Conservation (phyloP, 2,113 vertebrate genomes). For the Physeter macrocephalus region DNA sequence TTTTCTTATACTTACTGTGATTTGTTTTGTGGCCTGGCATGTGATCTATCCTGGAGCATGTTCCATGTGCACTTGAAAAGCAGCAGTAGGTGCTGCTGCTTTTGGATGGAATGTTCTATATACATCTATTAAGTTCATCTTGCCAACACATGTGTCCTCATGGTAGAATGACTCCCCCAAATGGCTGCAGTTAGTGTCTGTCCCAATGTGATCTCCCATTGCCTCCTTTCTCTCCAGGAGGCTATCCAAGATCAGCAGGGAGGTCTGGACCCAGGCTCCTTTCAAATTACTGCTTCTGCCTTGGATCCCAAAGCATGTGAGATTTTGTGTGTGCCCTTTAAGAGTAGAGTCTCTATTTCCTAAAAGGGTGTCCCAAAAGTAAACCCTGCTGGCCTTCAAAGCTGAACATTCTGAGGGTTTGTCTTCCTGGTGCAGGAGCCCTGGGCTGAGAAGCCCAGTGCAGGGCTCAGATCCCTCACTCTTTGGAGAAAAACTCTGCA, state of each 20-base stretch:
- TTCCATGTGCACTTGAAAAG: background rate
- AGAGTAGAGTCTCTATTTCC: background rate
- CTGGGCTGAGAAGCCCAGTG: background rate
- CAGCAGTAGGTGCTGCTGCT: background rate
- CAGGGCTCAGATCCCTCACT: background rate
- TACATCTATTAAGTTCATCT: background rate
- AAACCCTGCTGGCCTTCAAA: background rate
- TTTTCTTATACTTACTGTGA: background rate
- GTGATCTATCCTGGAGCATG: background rate
- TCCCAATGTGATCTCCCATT: background rate
- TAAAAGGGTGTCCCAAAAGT: background rate
- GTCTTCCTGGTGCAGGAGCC: background rate
- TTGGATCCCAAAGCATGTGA: background rate
- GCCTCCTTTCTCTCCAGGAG: background rate
- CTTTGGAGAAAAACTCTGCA: background rate
- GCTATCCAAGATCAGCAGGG: background rate
- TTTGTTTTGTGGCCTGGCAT: background rate
- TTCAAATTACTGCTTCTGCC: background rate
- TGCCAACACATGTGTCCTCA: background rate
- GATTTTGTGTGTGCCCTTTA: background rate
- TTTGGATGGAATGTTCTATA: background rate
- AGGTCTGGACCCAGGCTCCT: background rate
- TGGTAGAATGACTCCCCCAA: background rate
- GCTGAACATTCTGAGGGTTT: background rate
- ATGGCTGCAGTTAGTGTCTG: background rate